phyloP scores from a whole-genome alignment of 2,797 vertebrate species.

The Acanthurus lineatus region DNA sequence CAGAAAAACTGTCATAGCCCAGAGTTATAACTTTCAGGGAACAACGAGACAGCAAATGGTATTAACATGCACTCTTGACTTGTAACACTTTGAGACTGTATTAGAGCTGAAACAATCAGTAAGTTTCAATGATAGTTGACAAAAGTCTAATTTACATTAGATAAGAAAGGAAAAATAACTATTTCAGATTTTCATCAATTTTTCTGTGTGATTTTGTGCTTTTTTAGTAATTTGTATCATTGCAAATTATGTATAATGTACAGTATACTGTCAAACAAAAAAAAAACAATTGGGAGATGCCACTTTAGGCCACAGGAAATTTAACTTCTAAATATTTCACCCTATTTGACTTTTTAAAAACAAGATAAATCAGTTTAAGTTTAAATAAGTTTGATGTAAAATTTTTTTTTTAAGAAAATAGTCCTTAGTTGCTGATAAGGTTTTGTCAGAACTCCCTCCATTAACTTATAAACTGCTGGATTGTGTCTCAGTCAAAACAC shows the following conservation, averaged over 20 bases:
- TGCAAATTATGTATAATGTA: not conserved
- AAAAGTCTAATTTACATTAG: not conserved
- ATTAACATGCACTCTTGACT: not conserved
- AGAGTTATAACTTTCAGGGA: conserved; percentile 9
- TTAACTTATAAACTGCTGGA: too few relatives aligned
- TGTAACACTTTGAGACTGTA: not conserved
- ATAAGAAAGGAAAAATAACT: not conserved
- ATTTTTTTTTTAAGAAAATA: too few relatives aligned
- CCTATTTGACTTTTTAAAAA: not conserved
- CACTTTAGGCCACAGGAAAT: not conserved
- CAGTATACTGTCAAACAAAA: not conserved
- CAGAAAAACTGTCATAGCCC: not conserved
- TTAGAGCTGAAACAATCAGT: not conserved
- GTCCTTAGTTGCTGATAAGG: too few relatives aligned
- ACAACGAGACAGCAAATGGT: not conserved
- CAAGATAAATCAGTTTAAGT: not conserved
- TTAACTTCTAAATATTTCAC: not conserved
- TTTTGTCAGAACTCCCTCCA: too few relatives aligned
- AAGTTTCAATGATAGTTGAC: not conserved
- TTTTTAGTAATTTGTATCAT: not conserved
- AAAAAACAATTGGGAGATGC: not conserved
- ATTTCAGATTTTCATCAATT: not conserved
- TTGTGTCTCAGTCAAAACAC: too few relatives aligned
- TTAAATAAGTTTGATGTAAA: too few relatives aligned
- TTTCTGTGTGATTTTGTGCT: not conserved